A percentile compares a stretch with the other conserved stretches of the same genome.
These are phyloP conservation scores for Macquaria australasica DNA, from an alignment of 2,113 vertebrate species.

Conservation along the genomic window DNA sequence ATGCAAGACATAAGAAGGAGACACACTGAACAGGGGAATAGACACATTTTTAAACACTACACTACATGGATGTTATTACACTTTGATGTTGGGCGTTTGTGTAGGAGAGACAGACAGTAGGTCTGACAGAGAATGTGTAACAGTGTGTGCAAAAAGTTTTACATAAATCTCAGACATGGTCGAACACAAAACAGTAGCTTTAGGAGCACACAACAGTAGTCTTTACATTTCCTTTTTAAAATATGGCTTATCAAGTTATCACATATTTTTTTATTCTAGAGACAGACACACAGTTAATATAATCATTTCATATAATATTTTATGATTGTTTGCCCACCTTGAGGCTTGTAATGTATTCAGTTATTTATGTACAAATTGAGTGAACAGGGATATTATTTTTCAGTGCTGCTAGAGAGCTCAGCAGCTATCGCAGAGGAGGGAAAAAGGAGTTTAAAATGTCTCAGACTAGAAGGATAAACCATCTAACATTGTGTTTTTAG, in stretches of 20 bases:
- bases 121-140: slow-evolving; percentile 65
- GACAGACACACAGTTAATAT: slow-evolving; percentile 75
- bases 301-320: slow-evolving; percentile 68
- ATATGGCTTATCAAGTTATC: slow-evolving; percentile 88
- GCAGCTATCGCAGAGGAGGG: slow-evolving; percentile 52
- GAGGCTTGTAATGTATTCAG: slow-evolving; percentile 60
- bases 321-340: slow-evolving; percentile 71
- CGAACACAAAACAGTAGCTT: slow-evolving; percentile 74
- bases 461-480: slow-evolving; percentile 65
- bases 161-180: slow-evolving; percentile 73
- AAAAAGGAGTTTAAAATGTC: slow-evolving; percentile 66
- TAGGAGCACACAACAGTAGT: slow-evolving; percentile 71
- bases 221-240: slow-evolving; percentile 80
- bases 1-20: slow-evolving; percentile 77
- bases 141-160: slow-evolving; percentile 76
- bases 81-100: slow-evolving; percentile 27
- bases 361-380: slow-evolving; percentile 77
- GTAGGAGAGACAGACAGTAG: slow-evolving; percentile 43
- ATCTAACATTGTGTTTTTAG: slow-evolving; percentile 50
- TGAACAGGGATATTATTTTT: slow-evolving; percentile 60
- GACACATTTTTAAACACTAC: slow-evolving; percentile 72
- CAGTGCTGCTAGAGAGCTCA: slow-evolving; percentile 57
- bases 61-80: slow-evolving; percentile 57
- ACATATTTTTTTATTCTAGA: slow-evolving; percentile 70
- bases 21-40: slow-evolving; percentile 61